Evolutionary conservation across 2,888 invertebrate species (phyloP).

Genomic region (Brenthis hecate): DNA sequence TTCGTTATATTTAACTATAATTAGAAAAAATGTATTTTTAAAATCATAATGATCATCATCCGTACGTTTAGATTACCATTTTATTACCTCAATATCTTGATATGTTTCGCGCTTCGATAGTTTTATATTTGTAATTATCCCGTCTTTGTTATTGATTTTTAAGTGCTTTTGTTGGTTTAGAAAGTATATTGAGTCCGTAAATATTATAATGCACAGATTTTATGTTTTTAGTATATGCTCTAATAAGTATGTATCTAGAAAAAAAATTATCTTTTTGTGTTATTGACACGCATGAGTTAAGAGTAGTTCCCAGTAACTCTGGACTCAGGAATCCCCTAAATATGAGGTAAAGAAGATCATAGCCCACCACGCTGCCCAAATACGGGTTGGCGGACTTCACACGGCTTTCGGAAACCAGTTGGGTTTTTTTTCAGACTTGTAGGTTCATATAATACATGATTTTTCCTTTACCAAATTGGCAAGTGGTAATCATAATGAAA

Average conservation of each 20-base stretch:
- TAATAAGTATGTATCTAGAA: neutral
- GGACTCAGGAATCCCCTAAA: too few species aligned
- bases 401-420: too few species aligned
- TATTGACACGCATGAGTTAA: too few species aligned
- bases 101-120: constrained; percentile 29
- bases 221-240: neutral
- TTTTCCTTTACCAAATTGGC: too few species aligned
- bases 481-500: too few species aligned
- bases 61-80: constrained; percentile 15
- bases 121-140: constrained; percentile 22
- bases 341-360: too few species aligned
- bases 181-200: neutral
- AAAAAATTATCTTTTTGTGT: neutral
- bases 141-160: constrained; percentile 20
- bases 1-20: neutral
- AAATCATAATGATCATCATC: neutral
- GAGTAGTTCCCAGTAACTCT: too few species aligned
- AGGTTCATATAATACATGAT: too few species aligned
- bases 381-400: too few species aligned
- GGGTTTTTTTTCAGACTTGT: too few species aligned
- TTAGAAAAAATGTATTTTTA: neutral
- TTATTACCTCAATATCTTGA: constrained; percentile 17
- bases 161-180: constrained; percentile 16
- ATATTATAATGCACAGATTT: neutral
- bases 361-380: too few species aligned